phyloP scores from a whole-genome alignment of 2,113 vertebrate species.

The Embiotoca jacksoni region DNA sequence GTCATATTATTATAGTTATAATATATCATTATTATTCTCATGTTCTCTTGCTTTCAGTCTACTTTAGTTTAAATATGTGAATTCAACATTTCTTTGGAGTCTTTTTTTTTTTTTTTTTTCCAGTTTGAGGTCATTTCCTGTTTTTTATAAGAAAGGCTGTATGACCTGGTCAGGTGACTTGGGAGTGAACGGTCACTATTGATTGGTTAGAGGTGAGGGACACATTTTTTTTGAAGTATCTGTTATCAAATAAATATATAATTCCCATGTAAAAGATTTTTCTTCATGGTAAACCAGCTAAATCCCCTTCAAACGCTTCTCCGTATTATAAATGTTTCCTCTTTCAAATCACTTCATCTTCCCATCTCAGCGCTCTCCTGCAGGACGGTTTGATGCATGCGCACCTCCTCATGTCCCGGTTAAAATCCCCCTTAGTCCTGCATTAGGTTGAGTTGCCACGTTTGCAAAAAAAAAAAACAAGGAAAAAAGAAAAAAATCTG shows the following conservation, averaged over 20 bases:
- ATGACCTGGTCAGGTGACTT: no score
- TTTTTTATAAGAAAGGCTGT: no score
- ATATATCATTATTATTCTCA: no score
- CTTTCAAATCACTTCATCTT: constrained; percentile 52
- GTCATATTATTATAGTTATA: no score
- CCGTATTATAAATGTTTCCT: constrained; percentile 23
- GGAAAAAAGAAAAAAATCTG: constrained; percentile 75
- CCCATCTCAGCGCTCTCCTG: constrained; percentile 10
- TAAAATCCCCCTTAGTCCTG: constrained; percentile 82
- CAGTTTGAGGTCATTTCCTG: no score
- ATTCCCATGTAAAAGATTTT: constrained; percentile 12
- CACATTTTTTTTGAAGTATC: no score
- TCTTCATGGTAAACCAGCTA: not conserved
- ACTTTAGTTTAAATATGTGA: no score
- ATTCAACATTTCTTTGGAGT: no score
- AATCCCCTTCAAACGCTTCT: constrained; percentile 9
- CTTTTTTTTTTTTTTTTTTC: no score
- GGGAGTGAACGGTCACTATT: no score
- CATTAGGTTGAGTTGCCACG: constrained; percentile 88
- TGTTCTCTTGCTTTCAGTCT: no score
- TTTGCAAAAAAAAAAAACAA: constrained; percentile 79
- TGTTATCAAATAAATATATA: not conserved
- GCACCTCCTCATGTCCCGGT: constrained; percentile 29
- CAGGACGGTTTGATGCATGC: constrained; percentile 47
- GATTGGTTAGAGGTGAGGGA: no score